Evolutionary conservation across 2,888 invertebrate species (phyloP).

Genomic region (Anthophora plumipes): DNA sequence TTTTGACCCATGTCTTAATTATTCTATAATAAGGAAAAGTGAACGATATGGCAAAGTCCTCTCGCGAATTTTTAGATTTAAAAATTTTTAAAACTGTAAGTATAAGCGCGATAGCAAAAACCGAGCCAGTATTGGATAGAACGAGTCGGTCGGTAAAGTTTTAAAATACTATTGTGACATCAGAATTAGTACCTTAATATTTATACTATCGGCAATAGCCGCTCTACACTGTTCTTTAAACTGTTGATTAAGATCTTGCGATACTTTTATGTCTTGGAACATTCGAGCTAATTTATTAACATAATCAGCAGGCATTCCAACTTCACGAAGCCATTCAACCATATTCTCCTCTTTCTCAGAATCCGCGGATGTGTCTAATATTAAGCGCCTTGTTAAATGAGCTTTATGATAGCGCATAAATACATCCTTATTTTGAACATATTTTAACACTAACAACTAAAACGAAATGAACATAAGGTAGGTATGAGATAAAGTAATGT

Average conservation of each 20-base stretch:
- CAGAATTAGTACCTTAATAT: conserved; percentile 89
- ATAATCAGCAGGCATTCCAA: conserved; percentile 99
- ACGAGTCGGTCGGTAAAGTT: no score
- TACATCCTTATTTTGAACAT: conserved; percentile 99
- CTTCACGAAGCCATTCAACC: conserved; percentile 98
- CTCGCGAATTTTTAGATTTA: no score
- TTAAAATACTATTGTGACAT: background rate
- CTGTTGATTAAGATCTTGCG: conserved; percentile 97
- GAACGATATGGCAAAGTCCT: no score
- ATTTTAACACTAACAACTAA: conserved; percentile 96
- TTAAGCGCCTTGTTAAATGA: conserved; percentile 97
- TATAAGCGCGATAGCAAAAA: no score
- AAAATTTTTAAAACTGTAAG: no score
- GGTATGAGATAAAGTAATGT: conserved; percentile 32
- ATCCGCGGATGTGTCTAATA: conserved; percentile 99
- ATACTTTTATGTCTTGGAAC: conserved; percentile 99
- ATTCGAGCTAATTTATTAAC: conserved; percentile 99
- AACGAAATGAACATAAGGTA: conserved; percentile 65
- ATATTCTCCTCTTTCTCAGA: conserved; percentile 99
- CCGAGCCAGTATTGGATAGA: no score
- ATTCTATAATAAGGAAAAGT: no score
- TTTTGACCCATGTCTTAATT: no score
- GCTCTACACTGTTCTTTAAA: conserved; percentile 92
- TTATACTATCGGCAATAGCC: conserved; percentile 95
- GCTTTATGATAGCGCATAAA: conserved; percentile 99